These are phyloP conservation scores for Eugnorisma glareosa DNA, from an alignment of 2,888 invertebrate genomes.

Conservation along the genomic window DNA sequence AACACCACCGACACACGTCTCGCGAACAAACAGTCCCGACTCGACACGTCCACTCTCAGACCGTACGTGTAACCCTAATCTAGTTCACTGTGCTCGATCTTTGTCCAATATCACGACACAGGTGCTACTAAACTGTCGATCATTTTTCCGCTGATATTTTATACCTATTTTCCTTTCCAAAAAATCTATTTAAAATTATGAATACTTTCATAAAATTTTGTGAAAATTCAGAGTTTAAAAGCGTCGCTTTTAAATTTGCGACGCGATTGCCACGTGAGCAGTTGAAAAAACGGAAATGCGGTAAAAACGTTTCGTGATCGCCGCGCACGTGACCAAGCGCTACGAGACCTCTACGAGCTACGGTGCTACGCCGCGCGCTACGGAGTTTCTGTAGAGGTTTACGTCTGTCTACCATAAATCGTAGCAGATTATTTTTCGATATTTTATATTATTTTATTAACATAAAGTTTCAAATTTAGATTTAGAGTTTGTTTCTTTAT, in stretches of 20 bases:
- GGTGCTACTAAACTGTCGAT: constrained; percentile 5
- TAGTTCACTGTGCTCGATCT: constrained; percentile 18
- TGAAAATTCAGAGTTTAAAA: constrained; percentile 60
- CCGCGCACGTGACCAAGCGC: constrained; percentile 81
- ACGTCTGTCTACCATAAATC: constrained; percentile 14
- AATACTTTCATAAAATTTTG: constrained; percentile 36
- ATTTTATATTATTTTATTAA: not conserved
- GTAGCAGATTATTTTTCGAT: constrained; percentile 19
- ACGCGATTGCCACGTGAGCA: constrained; percentile 74
- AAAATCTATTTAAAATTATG: not conserved
- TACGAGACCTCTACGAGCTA: constrained; percentile 68
- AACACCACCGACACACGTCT: constrained; percentile 83
- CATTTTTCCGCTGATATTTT: not conserved
- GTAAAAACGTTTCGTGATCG: constrained; percentile 86
- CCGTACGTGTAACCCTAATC: constrained; percentile 39
- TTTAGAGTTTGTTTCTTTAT: not conserved
- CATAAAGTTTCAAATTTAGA: not conserved
- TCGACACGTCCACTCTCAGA: constrained; percentile 23
- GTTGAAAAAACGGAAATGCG: constrained; percentile 82
- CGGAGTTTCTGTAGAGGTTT: constrained; percentile 49
- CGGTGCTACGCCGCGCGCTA: constrained; percentile 59
- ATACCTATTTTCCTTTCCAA: not conserved
- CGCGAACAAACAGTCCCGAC: constrained; percentile 72
- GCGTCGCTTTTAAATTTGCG: constrained; percentile 69
- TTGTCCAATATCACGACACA: constrained; percentile 14